These are phyloP conservation scores for Acipenser oxyrinchus DNA, from an alignment of 2,797 vertebrate species.

Conservation along the genomic window DNA sequence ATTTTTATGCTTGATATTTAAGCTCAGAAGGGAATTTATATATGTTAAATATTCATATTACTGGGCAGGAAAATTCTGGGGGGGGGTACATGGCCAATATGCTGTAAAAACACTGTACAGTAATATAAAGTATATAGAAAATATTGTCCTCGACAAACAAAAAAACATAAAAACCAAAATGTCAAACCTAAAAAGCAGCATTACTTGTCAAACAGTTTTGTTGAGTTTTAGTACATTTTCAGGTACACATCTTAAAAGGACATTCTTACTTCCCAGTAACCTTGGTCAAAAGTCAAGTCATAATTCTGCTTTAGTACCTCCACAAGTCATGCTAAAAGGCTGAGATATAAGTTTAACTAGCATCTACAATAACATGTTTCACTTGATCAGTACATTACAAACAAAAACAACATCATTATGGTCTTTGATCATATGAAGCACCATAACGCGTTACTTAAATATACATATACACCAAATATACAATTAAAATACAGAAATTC, in stretches of 20 bases:
- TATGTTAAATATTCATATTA: no score
- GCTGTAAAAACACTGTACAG: no score
- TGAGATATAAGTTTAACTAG: not conserved
- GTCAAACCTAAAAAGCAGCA: no score
- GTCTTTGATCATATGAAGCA: constrained; percentile 9
- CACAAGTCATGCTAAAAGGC: not conserved
- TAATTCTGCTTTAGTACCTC: constrained; percentile 8
- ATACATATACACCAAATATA: not conserved
- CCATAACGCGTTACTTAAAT: not conserved
- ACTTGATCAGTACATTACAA: constrained; percentile 7
- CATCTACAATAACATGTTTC: constrained; percentile 6
- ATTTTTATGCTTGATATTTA: no score
- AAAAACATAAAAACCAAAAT: no score
- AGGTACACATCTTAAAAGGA: constrained; percentile 3
- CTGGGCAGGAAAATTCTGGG: no score
- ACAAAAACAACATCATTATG: constrained; percentile 2
- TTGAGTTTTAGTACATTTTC: constrained; percentile 1
- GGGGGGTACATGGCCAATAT: no score
- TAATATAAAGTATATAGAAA: no score
- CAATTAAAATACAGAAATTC: not conserved
- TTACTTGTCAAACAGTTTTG: no score
- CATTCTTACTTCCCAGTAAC: not conserved
- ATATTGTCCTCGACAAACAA: no score
- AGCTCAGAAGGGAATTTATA: no score
- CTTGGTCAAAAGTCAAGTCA: constrained; percentile 14